Evolutionary conservation across 2,888 invertebrate genomes (phyloP).

Genomic region (Idaea aversata): DNA sequence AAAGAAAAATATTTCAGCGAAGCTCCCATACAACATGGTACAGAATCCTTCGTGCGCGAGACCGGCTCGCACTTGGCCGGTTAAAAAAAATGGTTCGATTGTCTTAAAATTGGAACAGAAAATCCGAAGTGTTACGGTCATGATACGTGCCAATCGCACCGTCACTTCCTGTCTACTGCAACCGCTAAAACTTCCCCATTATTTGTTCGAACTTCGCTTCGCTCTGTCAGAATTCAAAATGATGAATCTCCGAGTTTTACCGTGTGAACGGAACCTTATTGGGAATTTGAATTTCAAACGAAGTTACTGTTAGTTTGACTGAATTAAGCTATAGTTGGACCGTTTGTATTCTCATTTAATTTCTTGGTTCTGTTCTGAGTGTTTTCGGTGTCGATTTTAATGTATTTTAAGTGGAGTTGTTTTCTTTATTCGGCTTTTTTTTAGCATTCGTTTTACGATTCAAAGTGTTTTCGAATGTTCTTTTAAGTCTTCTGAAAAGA

Average conservation of each 20-base stretch:
- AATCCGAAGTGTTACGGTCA: neutral
- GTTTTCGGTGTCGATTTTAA: neutral
- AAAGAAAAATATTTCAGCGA: no score
- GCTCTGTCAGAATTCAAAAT: conserved; percentile 36
- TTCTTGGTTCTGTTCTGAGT: conserved; percentile 2
- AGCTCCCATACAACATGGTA: no score
- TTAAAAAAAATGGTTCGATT: no score
- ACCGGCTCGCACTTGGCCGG: no score
- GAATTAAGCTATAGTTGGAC: conserved; percentile 13
- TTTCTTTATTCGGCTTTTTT: neutral
- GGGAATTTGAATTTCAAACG: conserved; percentile 59
- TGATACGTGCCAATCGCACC: conserved; percentile 18
- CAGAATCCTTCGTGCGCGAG: no score
- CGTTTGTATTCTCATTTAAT: neutral
- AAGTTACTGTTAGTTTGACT: conserved; percentile 28
- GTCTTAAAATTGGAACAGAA: neutral
- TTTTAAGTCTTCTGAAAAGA: neutral
- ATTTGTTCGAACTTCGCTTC: conserved; percentile 34
- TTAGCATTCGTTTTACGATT: neutral
- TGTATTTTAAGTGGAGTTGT: neutral
- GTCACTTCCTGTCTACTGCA: conserved; percentile 14
- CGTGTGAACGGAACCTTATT: conserved; percentile 45
- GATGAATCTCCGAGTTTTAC: conserved; percentile 32
- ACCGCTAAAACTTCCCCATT: conserved; percentile 33
- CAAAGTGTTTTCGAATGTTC: neutral